A percentile compares a stretch with the other conserved stretches of the same genome.
phyloP scores from a whole-genome alignment of 1,140 invertebrate genomes.

The Pygmarrhopalites habei region DNA sequence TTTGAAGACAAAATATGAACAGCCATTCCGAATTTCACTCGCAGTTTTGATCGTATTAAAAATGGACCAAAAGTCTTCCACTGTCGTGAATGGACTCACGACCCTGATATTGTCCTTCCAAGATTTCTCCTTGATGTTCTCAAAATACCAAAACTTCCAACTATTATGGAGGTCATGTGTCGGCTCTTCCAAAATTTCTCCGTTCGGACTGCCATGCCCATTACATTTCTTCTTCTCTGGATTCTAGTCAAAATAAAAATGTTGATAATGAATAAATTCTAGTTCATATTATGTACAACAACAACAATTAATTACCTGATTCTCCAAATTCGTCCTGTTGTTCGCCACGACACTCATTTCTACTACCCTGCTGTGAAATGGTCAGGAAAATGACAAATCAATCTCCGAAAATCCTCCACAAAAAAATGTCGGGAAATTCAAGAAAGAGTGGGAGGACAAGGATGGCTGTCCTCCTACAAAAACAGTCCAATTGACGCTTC shows the following conservation, averaged over 20 bases:
- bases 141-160: constrained; percentile 98
- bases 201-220: neutral
- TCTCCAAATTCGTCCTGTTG: too few relatives aligned
- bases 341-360: too few relatives aligned
- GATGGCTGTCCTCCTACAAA: too few relatives aligned
- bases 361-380: too few relatives aligned
- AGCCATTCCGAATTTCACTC: constrained; percentile 76
- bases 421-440: too few relatives aligned
- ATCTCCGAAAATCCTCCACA: too few relatives aligned
- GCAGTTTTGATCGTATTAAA: constrained; percentile 92
- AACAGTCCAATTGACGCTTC: too few relatives aligned
- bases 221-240: neutral
- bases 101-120: constrained; percentile 94
- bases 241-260: neutral
- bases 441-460: too few relatives aligned
- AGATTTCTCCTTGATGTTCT: constrained; percentile 74
- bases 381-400: too few relatives aligned
- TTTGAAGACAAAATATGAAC: constrained; percentile 97
- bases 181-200: constrained; percentile 1
- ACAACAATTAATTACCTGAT: too few relatives aligned
- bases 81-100: constrained; percentile 87
- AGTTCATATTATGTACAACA: too few relatives aligned
- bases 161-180: constrained; percentile 92
- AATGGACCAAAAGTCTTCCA: constrained; percentile 98
- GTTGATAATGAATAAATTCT: neutral